Conservation (phyloP, 2,888 invertebrate genomes). For the Drosophila dives region DNA sequence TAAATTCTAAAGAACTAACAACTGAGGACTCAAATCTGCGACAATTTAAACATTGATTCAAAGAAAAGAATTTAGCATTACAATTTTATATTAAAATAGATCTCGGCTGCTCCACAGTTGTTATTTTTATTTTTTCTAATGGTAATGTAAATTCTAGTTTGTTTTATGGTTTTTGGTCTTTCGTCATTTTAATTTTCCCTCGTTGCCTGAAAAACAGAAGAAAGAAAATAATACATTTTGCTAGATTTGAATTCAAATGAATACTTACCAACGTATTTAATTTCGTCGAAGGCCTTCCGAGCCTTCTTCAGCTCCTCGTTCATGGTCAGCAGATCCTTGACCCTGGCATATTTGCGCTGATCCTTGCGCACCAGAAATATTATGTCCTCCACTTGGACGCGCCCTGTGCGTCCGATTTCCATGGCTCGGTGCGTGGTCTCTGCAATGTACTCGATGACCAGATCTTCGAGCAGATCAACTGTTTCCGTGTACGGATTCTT, state of each 20-base stretch:
- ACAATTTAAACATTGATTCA: neutral
- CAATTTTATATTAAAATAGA: neutral
- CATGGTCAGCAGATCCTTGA: conserved; percentile 98
- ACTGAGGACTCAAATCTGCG: neutral
- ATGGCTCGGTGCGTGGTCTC: conserved; percentile 97
- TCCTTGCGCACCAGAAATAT: conserved; percentile 98
- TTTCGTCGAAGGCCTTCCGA: conserved; percentile 99
- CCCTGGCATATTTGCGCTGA: conserved; percentile 97
- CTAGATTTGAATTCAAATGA: neutral
- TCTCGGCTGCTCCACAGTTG: neutral
- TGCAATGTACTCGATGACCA: conserved; percentile 98
- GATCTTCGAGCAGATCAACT: conserved; percentile 97
- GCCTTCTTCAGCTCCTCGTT: conserved; percentile 99
- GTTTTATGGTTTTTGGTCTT: conserved; percentile 47
- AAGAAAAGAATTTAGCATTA: neutral
- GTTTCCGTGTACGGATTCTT: conserved; percentile 99
- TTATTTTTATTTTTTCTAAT: conserved; percentile 22
- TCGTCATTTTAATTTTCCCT: conserved; percentile 84
- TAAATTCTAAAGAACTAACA: neutral
- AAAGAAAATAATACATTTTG: neutral
- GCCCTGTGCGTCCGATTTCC: conserved; percentile 98
- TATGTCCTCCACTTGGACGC: conserved; percentile 99
- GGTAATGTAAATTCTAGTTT: conserved; percentile 17
- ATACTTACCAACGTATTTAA: conserved; percentile 94
- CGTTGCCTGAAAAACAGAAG: conserved; percentile 71